These are phyloP conservation scores for Epizoanthus stellaris DNA, from an alignment of 92 coral and sea anemone genomes.

Conservation along the genomic window DNA sequence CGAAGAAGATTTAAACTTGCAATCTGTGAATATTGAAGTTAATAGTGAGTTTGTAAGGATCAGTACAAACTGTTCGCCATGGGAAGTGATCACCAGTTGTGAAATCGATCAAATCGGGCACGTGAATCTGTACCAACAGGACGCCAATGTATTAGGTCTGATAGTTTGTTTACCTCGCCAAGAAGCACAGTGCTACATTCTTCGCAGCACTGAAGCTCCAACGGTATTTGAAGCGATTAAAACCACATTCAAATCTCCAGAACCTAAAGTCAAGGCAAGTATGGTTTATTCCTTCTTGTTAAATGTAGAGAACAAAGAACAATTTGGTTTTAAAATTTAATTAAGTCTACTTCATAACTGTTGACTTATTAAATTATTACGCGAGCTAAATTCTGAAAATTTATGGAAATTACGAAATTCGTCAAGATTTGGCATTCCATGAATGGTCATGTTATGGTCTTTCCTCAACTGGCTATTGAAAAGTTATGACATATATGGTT, in stretches of 20 bases:
- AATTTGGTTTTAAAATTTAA: not conserved
- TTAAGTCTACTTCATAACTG: not conserved
- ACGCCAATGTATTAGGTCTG: constrained; percentile 71
- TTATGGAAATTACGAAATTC: too few relatives aligned
- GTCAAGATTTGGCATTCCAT: too few relatives aligned
- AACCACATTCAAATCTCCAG: constrained; percentile 79
- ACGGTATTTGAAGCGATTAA: constrained; percentile 71
- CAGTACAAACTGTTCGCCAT: constrained; percentile 91
- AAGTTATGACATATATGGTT: too few relatives aligned
- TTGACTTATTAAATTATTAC: not conserved
- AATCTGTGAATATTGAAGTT: constrained; percentile 88
- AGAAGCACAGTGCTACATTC: constrained; percentile 79
- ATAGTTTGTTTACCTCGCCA: constrained; percentile 74
- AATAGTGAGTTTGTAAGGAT: constrained; percentile 81
- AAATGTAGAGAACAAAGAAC: not conserved
- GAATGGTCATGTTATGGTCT: too few relatives aligned
- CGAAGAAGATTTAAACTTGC: constrained; percentile 62
- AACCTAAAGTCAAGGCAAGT: constrained; percentile 71
- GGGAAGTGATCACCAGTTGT: constrained; percentile 86
- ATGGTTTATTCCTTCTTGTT: too few relatives aligned
- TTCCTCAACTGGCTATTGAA: too few relatives aligned
- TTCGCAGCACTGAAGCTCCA: constrained; percentile 79
- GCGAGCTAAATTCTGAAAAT: too few relatives aligned
- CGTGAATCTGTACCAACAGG: constrained; percentile 75
- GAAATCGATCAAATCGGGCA: constrained; percentile 84